These are phyloP conservation scores for Tigriopus japonicus DNA, from an alignment of 1,140 invertebrate species.

Conservation along the genomic window DNA sequence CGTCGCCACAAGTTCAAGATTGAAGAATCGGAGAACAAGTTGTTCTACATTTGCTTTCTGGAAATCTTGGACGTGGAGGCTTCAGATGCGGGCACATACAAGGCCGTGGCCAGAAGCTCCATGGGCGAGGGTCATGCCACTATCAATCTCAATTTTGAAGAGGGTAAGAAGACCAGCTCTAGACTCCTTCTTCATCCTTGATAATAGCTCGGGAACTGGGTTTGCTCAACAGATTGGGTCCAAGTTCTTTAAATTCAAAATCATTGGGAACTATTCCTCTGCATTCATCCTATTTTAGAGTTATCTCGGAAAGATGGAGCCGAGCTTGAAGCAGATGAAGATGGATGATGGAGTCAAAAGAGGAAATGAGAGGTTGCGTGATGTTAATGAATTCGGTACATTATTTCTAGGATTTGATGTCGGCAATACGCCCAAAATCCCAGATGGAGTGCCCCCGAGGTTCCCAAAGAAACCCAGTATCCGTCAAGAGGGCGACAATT, in stretches of 20 bases:
- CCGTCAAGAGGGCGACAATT: conserved; percentile 72
- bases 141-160: conserved; percentile 88
- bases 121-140: conserved; percentile 77
- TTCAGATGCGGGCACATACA: conserved; percentile 77
- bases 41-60: conserved; percentile 67
- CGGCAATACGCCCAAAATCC: conserved; percentile 4
- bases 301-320: no score
- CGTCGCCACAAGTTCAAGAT: conserved; percentile 53
- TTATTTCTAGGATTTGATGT: not conserved
- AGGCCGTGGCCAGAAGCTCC: conserved; percentile 73
- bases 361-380: no score
- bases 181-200: no score
- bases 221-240: no score
- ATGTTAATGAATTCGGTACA: no score
- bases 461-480: conserved; percentile 96
- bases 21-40: conserved; percentile 54
- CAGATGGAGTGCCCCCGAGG: conserved; percentile 14
- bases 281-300: no score
- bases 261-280: no score
- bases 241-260: no score
- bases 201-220: no score
- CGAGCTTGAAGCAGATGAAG: no score
- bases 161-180: conserved; percentile 29
- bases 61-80: conserved; percentile 63
- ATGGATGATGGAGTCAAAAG: no score